A percentile compares a stretch with the other conserved stretches of the same genome.
These are phyloP conservation scores for Phymatocera aterrima DNA, from an alignment of 2,888 invertebrate genomes.

Conservation along the genomic window DNA sequence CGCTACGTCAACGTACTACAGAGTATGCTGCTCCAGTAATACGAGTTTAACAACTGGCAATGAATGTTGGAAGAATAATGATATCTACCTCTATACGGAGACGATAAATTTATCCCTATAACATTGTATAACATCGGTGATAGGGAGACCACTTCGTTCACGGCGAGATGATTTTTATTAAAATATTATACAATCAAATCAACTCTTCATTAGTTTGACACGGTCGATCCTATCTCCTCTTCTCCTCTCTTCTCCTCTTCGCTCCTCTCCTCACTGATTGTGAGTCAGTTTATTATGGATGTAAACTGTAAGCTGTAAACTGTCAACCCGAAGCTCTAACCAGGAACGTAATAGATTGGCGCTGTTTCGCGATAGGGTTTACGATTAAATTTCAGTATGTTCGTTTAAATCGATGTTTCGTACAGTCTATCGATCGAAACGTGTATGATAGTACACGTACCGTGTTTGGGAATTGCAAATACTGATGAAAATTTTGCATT, in stretches of 20 bases:
- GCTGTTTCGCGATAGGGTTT: neutral
- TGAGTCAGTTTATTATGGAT: conserved; percentile 4
- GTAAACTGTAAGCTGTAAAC: conserved; percentile 25
- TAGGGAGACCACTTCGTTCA: neutral
- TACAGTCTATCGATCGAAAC: neutral
- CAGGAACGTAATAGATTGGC: conserved; percentile 24
- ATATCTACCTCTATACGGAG: neutral
- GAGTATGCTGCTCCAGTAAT: neutral
- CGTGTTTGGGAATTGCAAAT: neutral
- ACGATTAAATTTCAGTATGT: neutral
- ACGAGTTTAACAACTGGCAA: neutral
- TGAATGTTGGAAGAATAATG: conserved; percentile 13
- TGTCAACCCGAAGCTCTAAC: conserved; percentile 30
- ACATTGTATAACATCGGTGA: neutral
- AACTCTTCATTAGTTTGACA: conserved; percentile 4
- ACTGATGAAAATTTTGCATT: neutral
- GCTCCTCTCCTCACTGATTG: too few species aligned
- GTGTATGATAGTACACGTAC: neutral
- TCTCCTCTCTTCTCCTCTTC: too few species aligned
- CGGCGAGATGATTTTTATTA: neutral
- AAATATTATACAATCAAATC: conserved; percentile 13
- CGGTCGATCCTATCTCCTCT: too few species aligned
- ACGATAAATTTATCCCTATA: conserved; percentile 4
- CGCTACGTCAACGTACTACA: neutral
- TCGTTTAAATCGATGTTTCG: neutral